A percentile compares a stretch with the other conserved stretches of the same genome.
Conservation (phyloP, 2,888 invertebrate genomes). For the Orthonychiurus folsomi region DNA sequence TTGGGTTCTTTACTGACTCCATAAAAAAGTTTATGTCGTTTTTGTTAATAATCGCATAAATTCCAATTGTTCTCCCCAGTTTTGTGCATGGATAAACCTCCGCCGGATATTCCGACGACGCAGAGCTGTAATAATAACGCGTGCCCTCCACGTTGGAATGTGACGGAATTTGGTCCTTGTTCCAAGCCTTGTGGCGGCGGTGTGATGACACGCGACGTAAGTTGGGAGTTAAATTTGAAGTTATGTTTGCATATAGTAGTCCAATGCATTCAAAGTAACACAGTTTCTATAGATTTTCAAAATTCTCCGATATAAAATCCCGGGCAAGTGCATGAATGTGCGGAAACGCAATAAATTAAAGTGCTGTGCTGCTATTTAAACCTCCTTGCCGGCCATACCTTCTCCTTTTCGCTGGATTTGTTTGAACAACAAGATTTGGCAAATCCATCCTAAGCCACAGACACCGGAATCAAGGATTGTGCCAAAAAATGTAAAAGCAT, state of each 20-base stretch:
- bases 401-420: too few species aligned
- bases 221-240: not conserved
- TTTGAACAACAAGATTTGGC: too few species aligned
- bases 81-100: constrained; percentile 74
- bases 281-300: not conserved
- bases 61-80: constrained; percentile 45
- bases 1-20: too few species aligned
- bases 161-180: constrained; percentile 79
- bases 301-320: too few species aligned
- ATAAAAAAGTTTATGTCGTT: not conserved
- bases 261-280: not conserved
- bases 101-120: constrained; percentile 72
- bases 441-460: too few species aligned
- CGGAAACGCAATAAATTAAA: too few species aligned
- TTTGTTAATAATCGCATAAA: not conserved
- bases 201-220: constrained; percentile 68
- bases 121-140: constrained; percentile 89
- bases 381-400: too few species aligned
- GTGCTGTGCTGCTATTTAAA: too few species aligned
- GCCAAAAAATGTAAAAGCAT: too few species aligned
- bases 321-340: too few species aligned
- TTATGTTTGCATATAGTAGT: not conserved
- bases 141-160: constrained; percentile 69
- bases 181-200: constrained; percentile 91
- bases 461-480: too few species aligned